Evolutionary conservation across 2,113 vertebrate genomes (phyloP), one percentile per base, ranked within the genome.

Genomic region (Balaenoptera acutorostrata): DNA sequence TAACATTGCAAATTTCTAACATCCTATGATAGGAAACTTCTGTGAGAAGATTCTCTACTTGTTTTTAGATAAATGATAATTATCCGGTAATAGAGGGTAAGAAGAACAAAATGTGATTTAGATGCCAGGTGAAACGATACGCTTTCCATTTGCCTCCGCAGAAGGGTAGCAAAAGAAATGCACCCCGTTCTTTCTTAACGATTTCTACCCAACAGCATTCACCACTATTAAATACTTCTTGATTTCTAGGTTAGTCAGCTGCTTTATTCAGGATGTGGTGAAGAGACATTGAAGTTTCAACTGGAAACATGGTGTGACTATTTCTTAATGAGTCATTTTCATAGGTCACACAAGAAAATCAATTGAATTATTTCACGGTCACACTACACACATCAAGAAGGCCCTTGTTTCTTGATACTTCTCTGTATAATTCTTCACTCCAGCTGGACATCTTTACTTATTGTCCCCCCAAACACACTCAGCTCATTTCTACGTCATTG

Each of bases 281-380:
- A 84, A 86, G 36, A 89, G 68, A 44, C 41, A 57, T 29, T 27
- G 29, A 49, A 87, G 31, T 33, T 87, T 72, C 74, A 75, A 11
- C 41, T 83, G 63, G 72, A 94, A 90, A 82, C 1, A 36, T 83
- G 52, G 63, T 88, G 36, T 95, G 85, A 92, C 86, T 89, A 21
- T 89, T 83, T 93, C 78, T 95, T 86, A 89, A 44, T 61, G 77
- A 93, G 21, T 55, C 89, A 97, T 83, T 95, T 97, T 87, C 89
- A n/a, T 41, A 92, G 69, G 77, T 92, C 82, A 96, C 68, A 41
- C 41, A 69, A 85, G 78, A 69, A 97, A 96, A 84, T 87, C 83
- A 75, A 17, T 57, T 31, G 55, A 91, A 83, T 96, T 44, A 74
- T 75, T 92, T 89, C 78, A 72, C 15, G 77, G 66, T 82, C 88